A percentile compares a stretch with the other conserved stretches of the same genome.
Conservation (phyloP, 64 coral and sea anemone species). For the Montipora sp. region DNA sequence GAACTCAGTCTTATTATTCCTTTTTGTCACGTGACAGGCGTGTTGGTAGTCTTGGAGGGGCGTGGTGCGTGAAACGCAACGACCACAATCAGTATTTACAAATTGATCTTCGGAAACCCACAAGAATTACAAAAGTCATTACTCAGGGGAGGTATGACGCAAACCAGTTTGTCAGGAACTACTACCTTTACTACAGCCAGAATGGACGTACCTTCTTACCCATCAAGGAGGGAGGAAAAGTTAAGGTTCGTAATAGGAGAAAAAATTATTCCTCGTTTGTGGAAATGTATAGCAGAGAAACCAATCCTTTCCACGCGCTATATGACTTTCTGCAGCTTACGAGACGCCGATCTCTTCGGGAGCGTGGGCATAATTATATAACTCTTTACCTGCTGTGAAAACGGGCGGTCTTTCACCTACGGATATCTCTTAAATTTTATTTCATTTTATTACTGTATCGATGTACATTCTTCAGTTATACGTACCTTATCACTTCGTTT, state of each 20-base stretch:
- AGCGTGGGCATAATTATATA: no score
- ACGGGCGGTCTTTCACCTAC: no score
- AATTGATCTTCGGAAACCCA: slow-evolving; percentile 39
- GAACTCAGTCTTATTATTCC: not conserved
- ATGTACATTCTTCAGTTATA: no score
- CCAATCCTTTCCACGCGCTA: no score
- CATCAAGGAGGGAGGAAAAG: slow-evolving; percentile 48
- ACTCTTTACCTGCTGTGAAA: no score
- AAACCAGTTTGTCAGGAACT: slow-evolving; percentile 64
- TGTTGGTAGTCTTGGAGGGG: not conserved
- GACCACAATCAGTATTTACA: slow-evolving; percentile 56
- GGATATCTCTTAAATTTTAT: no score
- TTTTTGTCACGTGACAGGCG: not conserved
- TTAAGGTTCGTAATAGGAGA: slow-evolving; percentile 43
- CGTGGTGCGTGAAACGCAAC: slow-evolving; percentile 45
- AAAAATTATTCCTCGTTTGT: no score
- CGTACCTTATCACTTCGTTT: no score
- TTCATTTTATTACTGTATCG: no score
- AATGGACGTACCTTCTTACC: slow-evolving; percentile 61
- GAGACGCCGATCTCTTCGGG: no score
- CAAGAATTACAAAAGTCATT: slow-evolving; percentile 60
- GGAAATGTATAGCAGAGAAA: no score
- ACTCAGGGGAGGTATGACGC: slow-evolving; percentile 62
- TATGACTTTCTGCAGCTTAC: no score
- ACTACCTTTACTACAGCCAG: slow-evolving; percentile 45